Percentiles rank a stretch among this genome's conserved stretches.
These are phyloP conservation scores for Grallaria varia DNA, from an alignment of 2,113 vertebrate species.

Conservation along the genomic window DNA sequence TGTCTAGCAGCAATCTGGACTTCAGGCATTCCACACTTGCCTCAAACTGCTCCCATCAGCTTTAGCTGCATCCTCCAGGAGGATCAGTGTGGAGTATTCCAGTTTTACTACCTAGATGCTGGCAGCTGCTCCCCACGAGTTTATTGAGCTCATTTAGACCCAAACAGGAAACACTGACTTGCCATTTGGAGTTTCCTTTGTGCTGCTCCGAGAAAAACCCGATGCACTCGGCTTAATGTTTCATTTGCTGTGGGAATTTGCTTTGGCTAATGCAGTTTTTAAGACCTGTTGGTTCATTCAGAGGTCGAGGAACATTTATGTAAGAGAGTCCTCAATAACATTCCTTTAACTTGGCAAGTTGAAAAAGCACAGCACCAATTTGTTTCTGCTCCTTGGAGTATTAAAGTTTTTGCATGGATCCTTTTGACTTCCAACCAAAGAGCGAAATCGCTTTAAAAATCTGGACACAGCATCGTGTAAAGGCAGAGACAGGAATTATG, in stretches of 20 bases:
- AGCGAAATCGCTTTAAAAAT: conserved; percentile 27
- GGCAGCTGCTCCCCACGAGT: neutral
- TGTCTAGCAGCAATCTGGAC: neutral
- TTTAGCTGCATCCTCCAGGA: neutral
- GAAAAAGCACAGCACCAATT: conserved; percentile 4
- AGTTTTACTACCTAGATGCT: neutral
- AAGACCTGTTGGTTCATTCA: conserved; percentile 75
- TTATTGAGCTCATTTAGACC: neutral
- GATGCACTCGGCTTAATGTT: conserved; percentile 7
- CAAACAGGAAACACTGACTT: neutral
- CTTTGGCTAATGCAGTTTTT: conserved; percentile 69
- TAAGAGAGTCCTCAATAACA: conserved; percentile 67
- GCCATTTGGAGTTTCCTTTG: neutral
- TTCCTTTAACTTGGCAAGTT: conserved; percentile 65
- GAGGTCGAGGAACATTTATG: conserved; percentile 72
- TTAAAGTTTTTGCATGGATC: conserved; percentile 39
- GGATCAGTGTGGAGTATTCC: neutral
- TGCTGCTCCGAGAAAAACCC: neutral
- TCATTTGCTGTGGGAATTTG: conserved; percentile 67
- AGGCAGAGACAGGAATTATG: neutral
- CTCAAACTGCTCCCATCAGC: neutral
- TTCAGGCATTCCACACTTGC: neutral
- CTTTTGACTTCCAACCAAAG: conserved; percentile 16
- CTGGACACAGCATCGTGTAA: neutral
- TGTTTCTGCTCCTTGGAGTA: conserved; percentile 38